phyloP scores from a whole-genome alignment of 1,140 invertebrate genomes.

The Saccostrea cuccullata region DNA sequence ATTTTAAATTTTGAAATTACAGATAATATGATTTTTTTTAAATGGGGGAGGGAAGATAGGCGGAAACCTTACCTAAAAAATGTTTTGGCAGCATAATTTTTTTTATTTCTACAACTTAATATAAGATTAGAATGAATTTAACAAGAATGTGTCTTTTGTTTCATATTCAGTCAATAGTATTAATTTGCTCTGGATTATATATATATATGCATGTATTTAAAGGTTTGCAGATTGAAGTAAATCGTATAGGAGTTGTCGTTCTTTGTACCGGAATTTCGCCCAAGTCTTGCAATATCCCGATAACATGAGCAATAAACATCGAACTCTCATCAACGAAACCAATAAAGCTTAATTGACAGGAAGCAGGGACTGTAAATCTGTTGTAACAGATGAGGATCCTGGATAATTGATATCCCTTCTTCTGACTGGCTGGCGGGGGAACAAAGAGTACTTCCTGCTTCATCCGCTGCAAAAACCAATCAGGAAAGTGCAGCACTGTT shows the following conservation, averaged over 20 bases:
- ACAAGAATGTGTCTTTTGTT: no score
- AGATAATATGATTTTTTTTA: no score
- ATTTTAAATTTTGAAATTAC: no score
- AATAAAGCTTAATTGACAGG: slow-evolving; percentile 21
- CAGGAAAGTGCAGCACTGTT: not conserved
- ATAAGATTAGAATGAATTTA: no score
- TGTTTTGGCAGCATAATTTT: no score
- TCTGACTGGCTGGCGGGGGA: not conserved
- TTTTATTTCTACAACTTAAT: no score
- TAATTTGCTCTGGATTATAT: no score
- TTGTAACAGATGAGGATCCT: slow-evolving; percentile 4
- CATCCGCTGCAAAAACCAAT: slow-evolving; percentile 10
- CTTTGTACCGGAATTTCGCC: not conserved
- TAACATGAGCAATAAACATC: not conserved
- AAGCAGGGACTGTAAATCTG: not conserved
- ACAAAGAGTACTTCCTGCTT: not conserved
- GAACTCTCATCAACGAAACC: not conserved
- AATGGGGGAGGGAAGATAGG: no score
- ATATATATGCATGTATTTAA: no score
- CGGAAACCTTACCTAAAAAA: no score
- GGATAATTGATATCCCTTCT: not conserved
- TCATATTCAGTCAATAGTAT: no score
- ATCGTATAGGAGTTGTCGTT: not conserved
- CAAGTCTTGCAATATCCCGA: not conserved
- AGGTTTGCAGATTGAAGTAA: no score